Evolutionary conservation across 2,888 invertebrate species (phyloP).

Genomic region (Luperina testacea): DNA sequence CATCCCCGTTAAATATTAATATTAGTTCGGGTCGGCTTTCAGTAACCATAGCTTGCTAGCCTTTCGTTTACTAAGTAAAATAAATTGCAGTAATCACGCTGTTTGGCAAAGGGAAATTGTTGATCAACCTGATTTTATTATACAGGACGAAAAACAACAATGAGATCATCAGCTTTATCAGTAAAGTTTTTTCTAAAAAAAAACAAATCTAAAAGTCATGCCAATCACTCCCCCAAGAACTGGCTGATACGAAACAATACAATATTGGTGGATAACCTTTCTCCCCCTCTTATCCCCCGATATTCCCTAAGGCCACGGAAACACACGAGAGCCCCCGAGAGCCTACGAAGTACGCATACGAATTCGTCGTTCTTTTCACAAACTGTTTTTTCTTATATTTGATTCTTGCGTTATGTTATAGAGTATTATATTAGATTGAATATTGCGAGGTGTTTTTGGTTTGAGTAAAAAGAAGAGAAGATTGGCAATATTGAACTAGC

Average conservation of each 20-base stretch:
- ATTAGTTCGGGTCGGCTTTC: neutral
- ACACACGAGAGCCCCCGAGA: constrained; percentile 40
- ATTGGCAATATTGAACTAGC: neutral
- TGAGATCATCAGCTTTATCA: no score
- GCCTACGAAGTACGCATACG: constrained; percentile 60
- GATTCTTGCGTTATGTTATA: constrained; percentile 61
- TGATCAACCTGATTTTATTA: neutral
- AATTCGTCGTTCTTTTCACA: constrained; percentile 44
- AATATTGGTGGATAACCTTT: constrained; percentile 48
- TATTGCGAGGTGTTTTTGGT: constrained; percentile 31
- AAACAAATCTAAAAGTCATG: constrained; percentile 20
- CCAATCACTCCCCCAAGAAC: constrained; percentile 55
- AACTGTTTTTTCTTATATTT: constrained; percentile 64
- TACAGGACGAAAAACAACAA: neutral
- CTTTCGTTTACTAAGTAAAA: neutral
- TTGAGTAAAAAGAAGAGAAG: constrained; percentile 10
- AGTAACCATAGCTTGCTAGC: neutral
- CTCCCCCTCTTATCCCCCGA: neutral
- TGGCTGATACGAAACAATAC: constrained; percentile 56
- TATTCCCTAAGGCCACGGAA: constrained; percentile 57
- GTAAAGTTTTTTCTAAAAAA: neutral
- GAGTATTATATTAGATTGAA: constrained; percentile 58
- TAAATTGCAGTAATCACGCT: neutral
- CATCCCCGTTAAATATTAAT: neutral
- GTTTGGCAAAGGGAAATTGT: neutral